These are phyloP conservation scores for Holotrichia oblita DNA, from an alignment of 1,140 invertebrate species.

Conservation along the genomic window DNA sequence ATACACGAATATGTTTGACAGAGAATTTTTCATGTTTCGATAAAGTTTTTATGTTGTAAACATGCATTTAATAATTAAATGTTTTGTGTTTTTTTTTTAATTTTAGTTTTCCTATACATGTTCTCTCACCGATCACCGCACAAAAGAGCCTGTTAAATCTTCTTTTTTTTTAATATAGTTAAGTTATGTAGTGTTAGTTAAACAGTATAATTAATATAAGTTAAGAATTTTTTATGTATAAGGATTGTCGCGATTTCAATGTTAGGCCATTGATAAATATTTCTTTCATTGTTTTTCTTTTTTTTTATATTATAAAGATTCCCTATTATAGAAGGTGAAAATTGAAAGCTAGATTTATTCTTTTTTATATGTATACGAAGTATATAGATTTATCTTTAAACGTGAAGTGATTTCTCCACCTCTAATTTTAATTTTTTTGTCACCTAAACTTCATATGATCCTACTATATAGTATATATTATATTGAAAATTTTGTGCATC, in stretches of 20 bases:
- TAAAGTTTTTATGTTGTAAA: background rate
- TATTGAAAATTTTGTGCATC: no score
- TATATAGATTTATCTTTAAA: background rate
- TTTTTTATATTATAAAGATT: no score
- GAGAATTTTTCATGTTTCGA: background rate
- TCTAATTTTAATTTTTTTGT: background rate
- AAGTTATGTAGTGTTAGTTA: background rate
- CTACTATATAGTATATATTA: background rate
- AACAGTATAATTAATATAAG: no score
- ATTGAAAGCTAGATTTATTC: no score
- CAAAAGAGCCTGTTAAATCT: background rate
- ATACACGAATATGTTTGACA: slow-evolving; percentile 26
- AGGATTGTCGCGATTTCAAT: slow-evolving; percentile 40
- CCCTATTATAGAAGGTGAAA: no score
- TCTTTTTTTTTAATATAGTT: background rate
- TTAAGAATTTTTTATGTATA: slow-evolving; percentile 10
- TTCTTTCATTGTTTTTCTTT: slow-evolving; percentile 1
- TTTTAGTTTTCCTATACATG: no score
- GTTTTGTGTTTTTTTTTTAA: no score
- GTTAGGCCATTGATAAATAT: slow-evolving; percentile 34
- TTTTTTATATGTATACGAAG: background rate
- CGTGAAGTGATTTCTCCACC: background rate
- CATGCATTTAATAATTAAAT: background rate
- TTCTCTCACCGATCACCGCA: background rate
- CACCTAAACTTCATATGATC: background rate